Percentiles rank a stretch among this genome's conserved stretches.
phyloP scores from a whole-genome alignment of 2,888 invertebrate species.

The Chironomus riparius region DNA sequence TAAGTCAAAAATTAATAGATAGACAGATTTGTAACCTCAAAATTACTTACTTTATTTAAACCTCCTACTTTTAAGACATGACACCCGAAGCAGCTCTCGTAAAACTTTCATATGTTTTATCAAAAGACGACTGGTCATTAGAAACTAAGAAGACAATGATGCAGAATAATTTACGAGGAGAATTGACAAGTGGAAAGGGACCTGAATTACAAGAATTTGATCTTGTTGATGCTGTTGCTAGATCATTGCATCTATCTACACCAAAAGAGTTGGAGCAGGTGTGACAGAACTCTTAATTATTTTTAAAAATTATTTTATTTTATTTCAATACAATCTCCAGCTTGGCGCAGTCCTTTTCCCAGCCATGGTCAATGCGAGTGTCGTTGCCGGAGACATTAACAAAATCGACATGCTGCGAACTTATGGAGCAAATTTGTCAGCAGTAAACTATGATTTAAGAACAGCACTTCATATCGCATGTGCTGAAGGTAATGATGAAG shows the following conservation, averaged over 20 bases:
- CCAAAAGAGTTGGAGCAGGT: slow-evolving; percentile 46
- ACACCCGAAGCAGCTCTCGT: slow-evolving; percentile 90
- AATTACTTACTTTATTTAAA: no score
- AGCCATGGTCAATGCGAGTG: slow-evolving; percentile 58
- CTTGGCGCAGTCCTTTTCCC: slow-evolving; percentile 56
- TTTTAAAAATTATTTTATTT: no score
- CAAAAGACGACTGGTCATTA: slow-evolving; percentile 59
- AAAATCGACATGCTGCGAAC: slow-evolving; percentile 40
- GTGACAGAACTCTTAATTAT: background rate
- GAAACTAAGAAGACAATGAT: slow-evolving; percentile 65
- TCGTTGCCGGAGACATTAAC: slow-evolving; percentile 45
- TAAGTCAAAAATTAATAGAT: no score
- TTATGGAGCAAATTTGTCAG: slow-evolving; percentile 66
- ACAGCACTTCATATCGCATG: slow-evolving; percentile 77
- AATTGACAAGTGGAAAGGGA: slow-evolving; percentile 50
- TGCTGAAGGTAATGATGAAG: slow-evolving; percentile 54
- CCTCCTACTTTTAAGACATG: slow-evolving; percentile 34
- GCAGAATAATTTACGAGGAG: slow-evolving; percentile 68
- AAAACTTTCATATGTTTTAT: slow-evolving; percentile 82
- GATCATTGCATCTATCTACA: slow-evolving; percentile 47
- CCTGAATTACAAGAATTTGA: slow-evolving; percentile 43
- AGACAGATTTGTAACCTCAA: no score
- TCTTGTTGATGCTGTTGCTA: slow-evolving; percentile 51
- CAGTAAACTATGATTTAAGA: slow-evolving; percentile 61
- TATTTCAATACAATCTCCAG: background rate